Conservation (phyloP, 35 echinoderm and acorn worm species). For the Apostichopus parvimensis region DNA sequence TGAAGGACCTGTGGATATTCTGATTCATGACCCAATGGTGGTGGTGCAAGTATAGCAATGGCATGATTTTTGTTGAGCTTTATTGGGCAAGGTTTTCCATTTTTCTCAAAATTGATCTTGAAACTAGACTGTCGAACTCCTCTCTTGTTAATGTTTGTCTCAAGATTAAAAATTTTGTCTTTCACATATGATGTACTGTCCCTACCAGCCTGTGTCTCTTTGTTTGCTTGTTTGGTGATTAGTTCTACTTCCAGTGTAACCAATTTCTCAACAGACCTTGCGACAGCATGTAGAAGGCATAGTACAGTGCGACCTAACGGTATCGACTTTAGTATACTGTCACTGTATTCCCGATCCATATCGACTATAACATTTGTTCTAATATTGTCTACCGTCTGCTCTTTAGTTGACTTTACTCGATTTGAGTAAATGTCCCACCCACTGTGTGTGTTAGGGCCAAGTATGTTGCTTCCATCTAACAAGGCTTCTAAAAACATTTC, state of each 20-base stretch:
- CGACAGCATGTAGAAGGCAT: constrained; percentile 31
- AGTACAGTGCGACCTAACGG: neutral
- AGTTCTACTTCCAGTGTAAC: constrained; percentile 36
- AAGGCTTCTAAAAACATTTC: constrained; percentile 39
- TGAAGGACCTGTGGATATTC: constrained; percentile 36
- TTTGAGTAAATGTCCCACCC: constrained; percentile 9
- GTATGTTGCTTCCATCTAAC: constrained; percentile 4
- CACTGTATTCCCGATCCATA: neutral
- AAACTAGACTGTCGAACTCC: constrained; percentile 52
- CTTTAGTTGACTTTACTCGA: neutral
- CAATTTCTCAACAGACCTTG: constrained; percentile 47
- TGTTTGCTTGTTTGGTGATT: constrained; percentile 7
- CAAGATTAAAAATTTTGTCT: constrained; percentile 7
- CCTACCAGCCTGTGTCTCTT: neutral
- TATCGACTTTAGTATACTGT: constrained; percentile 1
- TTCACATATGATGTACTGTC: neutral
- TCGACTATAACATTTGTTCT: neutral
- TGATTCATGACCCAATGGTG: neutral
- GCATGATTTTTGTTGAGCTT: constrained; percentile 51
- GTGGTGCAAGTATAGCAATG: neutral
- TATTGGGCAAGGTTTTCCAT: constrained; percentile 1
- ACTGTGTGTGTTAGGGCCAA: neutral
- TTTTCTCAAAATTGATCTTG: constrained; percentile 42
- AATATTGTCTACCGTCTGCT: neutral
- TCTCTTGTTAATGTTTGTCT: constrained; percentile 52